Evolutionary conservation across 1,140 invertebrate genomes (phyloP).

Genomic region (Zelostemma sp.): DNA sequence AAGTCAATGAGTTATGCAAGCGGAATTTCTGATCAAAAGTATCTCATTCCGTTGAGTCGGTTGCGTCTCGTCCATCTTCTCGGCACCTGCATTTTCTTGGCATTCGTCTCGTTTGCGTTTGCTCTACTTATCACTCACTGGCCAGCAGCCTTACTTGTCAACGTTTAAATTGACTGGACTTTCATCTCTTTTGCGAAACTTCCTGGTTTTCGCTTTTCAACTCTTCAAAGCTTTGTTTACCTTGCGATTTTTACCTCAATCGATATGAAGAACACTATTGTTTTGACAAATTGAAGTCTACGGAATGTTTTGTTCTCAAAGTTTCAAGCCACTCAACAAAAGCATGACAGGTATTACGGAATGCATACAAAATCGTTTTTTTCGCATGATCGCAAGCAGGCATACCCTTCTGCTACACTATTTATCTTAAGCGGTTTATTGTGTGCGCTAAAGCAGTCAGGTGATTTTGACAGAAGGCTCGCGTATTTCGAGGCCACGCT

Average conservation of each 20-base stretch:
- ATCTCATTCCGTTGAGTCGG: conserved; percentile 9
- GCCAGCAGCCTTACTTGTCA: conserved; percentile 6
- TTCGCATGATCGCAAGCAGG: background rate
- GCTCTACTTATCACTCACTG: background rate
- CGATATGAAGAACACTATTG: too few relatives aligned
- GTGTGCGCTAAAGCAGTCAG: background rate
- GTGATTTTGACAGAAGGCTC: conserved; percentile 11
- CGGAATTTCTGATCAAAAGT: background rate
- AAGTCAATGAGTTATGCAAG: background rate
- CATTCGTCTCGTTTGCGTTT: too few relatives aligned
- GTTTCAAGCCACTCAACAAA: too few relatives aligned
- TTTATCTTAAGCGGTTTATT: background rate
- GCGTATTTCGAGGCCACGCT: conserved; percentile 4
- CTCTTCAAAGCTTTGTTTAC: too few relatives aligned
- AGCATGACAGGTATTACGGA: background rate
- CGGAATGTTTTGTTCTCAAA: too few relatives aligned
- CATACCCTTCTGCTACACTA: background rate
- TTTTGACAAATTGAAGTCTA: too few relatives aligned
- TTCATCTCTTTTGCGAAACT: background rate
- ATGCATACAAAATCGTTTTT: background rate
- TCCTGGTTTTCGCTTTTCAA: background rate
- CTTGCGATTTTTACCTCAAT: too few relatives aligned
- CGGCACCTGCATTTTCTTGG: background rate
- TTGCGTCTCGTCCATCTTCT: background rate
- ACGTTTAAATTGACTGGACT: too few relatives aligned